Conservation (phyloP, 2,113 vertebrate species). For the Xyliphius kryptos region DNA sequence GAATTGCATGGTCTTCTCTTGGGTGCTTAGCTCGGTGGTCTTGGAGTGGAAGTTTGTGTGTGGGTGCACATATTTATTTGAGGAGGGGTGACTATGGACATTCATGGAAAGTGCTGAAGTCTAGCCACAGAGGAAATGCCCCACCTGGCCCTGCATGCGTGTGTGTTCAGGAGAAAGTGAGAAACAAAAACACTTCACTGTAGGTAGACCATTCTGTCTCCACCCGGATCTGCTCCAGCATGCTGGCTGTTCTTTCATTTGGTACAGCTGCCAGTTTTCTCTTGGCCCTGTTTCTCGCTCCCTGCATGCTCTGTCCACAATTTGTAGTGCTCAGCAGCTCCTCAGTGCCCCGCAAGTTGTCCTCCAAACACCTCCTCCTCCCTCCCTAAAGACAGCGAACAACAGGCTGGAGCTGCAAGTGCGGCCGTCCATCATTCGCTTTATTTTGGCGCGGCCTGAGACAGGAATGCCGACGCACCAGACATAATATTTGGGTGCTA, state of each 20-base stretch:
- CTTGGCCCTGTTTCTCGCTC: slow-evolving; percentile 5
- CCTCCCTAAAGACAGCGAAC: too few species aligned
- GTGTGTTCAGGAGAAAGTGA: slow-evolving; percentile 33
- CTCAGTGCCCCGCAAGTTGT: too few species aligned
- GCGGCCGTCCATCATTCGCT: slow-evolving; percentile 43
- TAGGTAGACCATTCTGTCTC: slow-evolving; percentile 31
- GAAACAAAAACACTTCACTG: slow-evolving; percentile 44
- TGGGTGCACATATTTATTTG: too few species aligned
- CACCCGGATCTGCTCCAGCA: too few species aligned
- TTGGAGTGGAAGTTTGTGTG: slow-evolving; percentile 4
- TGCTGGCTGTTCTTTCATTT: too few species aligned
- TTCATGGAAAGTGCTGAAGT: slow-evolving; percentile 34
- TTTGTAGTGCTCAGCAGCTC: too few species aligned
- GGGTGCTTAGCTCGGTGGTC: slow-evolving; percentile 37
- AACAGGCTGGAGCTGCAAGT: too few species aligned
- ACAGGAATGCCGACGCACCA: slow-evolving; percentile 69
- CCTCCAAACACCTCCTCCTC: too few species aligned
- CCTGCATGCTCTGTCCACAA: too few species aligned
- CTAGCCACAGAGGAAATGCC: slow-evolving; percentile 41
- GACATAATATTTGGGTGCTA: slow-evolving; percentile 77
- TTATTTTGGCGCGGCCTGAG: slow-evolving; percentile 67
- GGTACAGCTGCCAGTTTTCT: slow-evolving; percentile 14
- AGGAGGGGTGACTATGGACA: slow-evolving; percentile 27
- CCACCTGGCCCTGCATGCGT: slow-evolving; percentile 38
- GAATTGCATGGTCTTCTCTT: slow-evolving; percentile 25